phyloP scores from a whole-genome alignment of 2,888 invertebrate genomes.

The Drosophila nr. medialis region DNA sequence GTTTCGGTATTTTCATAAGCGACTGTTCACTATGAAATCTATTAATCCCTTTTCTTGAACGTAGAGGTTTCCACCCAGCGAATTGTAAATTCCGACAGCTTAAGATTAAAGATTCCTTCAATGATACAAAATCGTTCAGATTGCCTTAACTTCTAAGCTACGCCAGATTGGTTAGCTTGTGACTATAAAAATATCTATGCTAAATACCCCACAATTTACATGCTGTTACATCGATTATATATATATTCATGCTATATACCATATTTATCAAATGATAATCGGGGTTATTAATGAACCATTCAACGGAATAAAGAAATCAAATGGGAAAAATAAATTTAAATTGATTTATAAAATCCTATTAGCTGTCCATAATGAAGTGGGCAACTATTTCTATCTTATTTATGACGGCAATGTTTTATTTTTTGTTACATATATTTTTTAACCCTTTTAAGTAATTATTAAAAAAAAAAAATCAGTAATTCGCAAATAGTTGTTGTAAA shows the following conservation, averaged over 20 bases:
- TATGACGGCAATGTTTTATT: conserved; percentile 22
- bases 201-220: conserved; percentile 11
- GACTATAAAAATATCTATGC: not conserved
- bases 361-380: conserved; percentile 34
- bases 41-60: not conserved
- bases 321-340: conserved; percentile 25
- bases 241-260: conserved; percentile 18
- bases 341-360: conserved; percentile 42
- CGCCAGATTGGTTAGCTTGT: not conserved
- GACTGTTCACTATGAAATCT: not conserved
- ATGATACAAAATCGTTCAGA: not conserved
- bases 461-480: not conserved
- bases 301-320: conserved; percentile 47
- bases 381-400: conserved; percentile 27
- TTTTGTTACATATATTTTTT: not conserved
- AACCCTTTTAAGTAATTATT: not conserved
- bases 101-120: not conserved
- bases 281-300: conserved; percentile 35
- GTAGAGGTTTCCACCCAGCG: not conserved
- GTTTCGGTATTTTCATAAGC: not conserved
- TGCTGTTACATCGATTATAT: conserved; percentile 24
- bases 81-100: not conserved
- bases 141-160: not conserved
- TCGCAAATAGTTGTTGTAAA: conserved; percentile 27
- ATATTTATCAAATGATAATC: conserved; percentile 13